A percentile compares a stretch with the other conserved stretches of the same genome.
Evolutionary conservation across 64 coral and sea anemone species (phyloP).

Genomic region (Pocillopora verrucosa): DNA sequence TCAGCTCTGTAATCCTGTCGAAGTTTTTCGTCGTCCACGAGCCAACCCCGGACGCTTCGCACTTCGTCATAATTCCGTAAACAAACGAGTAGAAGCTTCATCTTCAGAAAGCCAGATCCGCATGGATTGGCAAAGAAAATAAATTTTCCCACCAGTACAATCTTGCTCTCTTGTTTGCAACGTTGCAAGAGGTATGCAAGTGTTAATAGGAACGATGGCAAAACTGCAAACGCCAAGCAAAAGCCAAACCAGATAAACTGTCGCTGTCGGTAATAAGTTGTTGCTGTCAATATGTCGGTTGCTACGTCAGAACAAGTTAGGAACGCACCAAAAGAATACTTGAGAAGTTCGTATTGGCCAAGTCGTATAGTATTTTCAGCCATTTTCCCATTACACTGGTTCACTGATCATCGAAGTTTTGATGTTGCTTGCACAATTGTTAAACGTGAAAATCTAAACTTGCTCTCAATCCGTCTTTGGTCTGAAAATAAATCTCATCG

Average conservation of each 20-base stretch:
- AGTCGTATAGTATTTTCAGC: slow-evolving; percentile 27
- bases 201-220: slow-evolving; percentile 45
- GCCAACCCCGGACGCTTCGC: slow-evolving; percentile 17
- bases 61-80: slow-evolving; percentile 55
- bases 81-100: slow-evolving; percentile 59
- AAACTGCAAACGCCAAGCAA: slow-evolving; percentile 48
- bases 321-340: slow-evolving; percentile 35
- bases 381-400: background rate
- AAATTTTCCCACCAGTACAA: background rate
- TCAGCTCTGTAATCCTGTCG: slow-evolving; percentile 31
- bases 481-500: too few species aligned
- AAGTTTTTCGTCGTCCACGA: slow-evolving; percentile 33
- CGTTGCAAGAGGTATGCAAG: slow-evolving; percentile 41
- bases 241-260: slow-evolving; percentile 51
- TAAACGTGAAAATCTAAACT: too few species aligned
- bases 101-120: slow-evolving; percentile 61
- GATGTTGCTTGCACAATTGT: background rate
- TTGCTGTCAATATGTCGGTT: slow-evolving; percentile 45
- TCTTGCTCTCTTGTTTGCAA: background rate
- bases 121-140: slow-evolving; percentile 30
- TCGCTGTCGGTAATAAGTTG: slow-evolving; percentile 25
- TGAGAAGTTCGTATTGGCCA: slow-evolving; percentile 41
- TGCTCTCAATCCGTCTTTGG: too few species aligned
- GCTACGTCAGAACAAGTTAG: slow-evolving; percentile 46
- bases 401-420: background rate